Evolutionary conservation across 1,140 invertebrate species (phyloP), one percentile per base, ranked within the genome.

Genomic region (Drosophila dunni): DNA sequence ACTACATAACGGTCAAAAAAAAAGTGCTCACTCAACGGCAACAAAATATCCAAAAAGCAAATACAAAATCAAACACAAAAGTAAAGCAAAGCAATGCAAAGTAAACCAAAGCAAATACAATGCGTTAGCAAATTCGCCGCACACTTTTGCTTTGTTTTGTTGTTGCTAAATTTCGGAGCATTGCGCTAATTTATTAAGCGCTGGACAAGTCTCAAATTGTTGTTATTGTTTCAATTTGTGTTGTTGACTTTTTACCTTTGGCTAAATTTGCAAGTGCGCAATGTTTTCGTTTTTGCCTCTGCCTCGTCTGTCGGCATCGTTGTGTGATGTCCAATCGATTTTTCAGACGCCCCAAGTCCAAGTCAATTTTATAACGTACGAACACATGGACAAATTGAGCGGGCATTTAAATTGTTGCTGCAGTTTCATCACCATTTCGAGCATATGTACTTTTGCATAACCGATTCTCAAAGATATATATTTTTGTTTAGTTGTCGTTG

Each of bases 261-360:
- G 60, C 75, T 68, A 54, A 74, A 67, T 78, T 80, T 71, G 68
- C 69, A 63, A 68, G 42, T 67, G 77, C 65, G 50, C 66, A 70
- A 75, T 75, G 58, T 58, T 63, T 63, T 64, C 66, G 72, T 62
- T 51, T 73, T 13, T 70, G 50, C 51, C 42, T 62, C 58, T 38
- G 66, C 34, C 42, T 70, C 57, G 50, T 57, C 57, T 50, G 57
- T 57, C 45, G 57, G 44, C 72, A 48, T 62, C 72, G 58, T 75
- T 51, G 60, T 54, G 24, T 29, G 17, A 20, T 73, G 53, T 58
- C 54, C 61, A 63, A 86, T 86, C 84, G 83, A 86, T 86, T 86
- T 86, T 86, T 83, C 83, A 83, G 83, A 71, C 34, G 53, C 57
- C 65, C 50, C 63, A 53, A 65, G 29, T 73, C 64, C 63, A 67